Evolutionary conservation across 2,888 invertebrate genomes (phyloP).

Genomic region (Epistrophella euchroma): DNA sequence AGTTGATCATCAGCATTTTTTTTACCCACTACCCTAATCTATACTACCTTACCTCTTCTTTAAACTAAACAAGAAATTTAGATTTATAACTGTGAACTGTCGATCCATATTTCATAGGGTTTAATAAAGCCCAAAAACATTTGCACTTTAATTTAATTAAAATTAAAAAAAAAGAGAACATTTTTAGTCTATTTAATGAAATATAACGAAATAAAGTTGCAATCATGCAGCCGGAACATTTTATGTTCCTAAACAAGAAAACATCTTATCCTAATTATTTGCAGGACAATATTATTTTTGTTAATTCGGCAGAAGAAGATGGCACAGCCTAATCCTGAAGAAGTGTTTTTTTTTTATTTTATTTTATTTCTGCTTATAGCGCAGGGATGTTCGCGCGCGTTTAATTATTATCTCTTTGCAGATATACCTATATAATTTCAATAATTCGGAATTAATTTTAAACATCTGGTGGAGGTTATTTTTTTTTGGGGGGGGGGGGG

Average conservation of each 20-base stretch:
- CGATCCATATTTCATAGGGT: background rate
- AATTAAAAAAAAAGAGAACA: background rate
- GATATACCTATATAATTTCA: constrained; percentile 1
- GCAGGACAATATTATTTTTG: constrained; percentile 20
- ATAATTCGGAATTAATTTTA: constrained; percentile 12
- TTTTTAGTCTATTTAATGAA: constrained; percentile 40
- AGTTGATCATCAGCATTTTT: too few species aligned
- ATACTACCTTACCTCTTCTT: background rate
- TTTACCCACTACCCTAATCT: too few species aligned
- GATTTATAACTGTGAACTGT: background rate
- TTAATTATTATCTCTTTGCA: background rate
- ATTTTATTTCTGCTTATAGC: background rate
- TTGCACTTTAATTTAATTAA: constrained; percentile 39
- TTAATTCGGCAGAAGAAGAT: background rate
- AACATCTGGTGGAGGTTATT: constrained; percentile 13
- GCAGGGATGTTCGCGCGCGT: background rate
- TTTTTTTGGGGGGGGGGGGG: too few species aligned
- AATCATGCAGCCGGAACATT: constrained; percentile 61
- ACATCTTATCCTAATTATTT: constrained; percentile 46
- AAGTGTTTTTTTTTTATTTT: constrained; percentile 11
- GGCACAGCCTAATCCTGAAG: constrained; percentile 4
- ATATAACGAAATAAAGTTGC: constrained; percentile 42
- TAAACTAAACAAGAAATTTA: background rate
- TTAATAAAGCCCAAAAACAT: background rate
- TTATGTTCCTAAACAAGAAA: constrained; percentile 59